Conservation (phyloP, 2,888 invertebrate genomes). For the Drosophila buzzatii region DNA sequence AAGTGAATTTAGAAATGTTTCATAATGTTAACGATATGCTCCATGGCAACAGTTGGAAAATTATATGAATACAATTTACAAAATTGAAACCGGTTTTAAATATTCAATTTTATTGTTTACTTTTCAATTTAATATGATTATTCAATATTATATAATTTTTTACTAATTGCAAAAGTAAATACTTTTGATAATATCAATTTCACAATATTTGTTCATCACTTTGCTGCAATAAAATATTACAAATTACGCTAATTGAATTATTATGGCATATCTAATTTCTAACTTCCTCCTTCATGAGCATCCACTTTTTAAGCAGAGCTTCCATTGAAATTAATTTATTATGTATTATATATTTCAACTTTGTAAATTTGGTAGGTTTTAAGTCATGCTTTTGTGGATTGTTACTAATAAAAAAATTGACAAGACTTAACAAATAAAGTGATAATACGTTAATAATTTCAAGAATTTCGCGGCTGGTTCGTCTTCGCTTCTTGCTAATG, state of each 20-base stretch:
- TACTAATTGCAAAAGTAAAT: constrained; percentile 11
- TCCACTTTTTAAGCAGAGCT: not conserved
- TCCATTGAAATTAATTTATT: not conserved
- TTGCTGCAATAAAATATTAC: constrained; percentile 1
- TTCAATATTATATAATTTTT: not conserved
- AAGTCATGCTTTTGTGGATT: not conserved
- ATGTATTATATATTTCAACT: not conserved
- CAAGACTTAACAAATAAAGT: not conserved
- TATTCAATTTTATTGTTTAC: not conserved
- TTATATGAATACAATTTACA: not conserved
- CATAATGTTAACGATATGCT: not conserved
- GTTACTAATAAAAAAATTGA: not conserved
- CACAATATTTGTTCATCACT: not conserved
- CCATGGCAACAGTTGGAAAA: constrained; percentile 22
- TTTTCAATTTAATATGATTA: not conserved
- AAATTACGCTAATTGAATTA: constrained; percentile 23
- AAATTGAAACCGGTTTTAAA: not conserved
- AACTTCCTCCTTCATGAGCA: not conserved
- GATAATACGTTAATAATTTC: not conserved
- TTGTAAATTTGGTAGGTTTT: not conserved
- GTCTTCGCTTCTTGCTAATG: no score
- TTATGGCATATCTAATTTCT: constrained; percentile 16
- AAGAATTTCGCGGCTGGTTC: not conserved
- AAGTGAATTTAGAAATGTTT: constrained; percentile 29
- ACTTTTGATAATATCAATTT: constrained; percentile 1